These are phyloP conservation scores for Siphamia tubifer DNA, from an alignment of 2,113 vertebrate genomes.

Conservation along the genomic window DNA sequence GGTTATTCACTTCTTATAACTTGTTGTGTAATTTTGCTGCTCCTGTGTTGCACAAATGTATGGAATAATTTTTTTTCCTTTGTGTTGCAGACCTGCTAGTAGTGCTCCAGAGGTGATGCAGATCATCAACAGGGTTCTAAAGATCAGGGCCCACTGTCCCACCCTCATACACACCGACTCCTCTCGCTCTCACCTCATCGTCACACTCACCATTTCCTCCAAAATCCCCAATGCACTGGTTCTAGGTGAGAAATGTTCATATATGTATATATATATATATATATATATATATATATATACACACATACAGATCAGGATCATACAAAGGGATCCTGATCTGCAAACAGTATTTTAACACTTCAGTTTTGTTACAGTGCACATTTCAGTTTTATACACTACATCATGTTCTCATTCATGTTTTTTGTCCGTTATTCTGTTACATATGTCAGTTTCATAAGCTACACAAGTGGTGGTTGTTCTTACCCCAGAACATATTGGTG, in stretches of 20 bases:
- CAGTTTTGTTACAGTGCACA: constrained; percentile 15
- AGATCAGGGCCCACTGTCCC: constrained; percentile 76
- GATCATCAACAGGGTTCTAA: constrained; percentile 71
- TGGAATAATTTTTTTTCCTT: neutral
- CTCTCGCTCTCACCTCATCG: constrained; percentile 86
- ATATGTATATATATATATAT: no score
- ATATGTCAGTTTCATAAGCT: constrained; percentile 63
- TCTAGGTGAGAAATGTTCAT: constrained; percentile 64
- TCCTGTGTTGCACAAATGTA: no score
- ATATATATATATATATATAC: no score
- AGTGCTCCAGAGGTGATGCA: constrained; percentile 77
- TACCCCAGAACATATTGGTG: constrained; percentile 1
- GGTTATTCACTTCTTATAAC: no score
- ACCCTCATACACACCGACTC: constrained; percentile 84
- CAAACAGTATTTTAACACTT: constrained; percentile 35
- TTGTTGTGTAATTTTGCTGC: no score
- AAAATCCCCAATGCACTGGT: constrained; percentile 59
- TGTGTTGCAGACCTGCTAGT: constrained; percentile 71
- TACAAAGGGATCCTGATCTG: constrained; percentile 21
- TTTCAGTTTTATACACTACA: neutral
- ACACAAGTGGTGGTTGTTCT: constrained; percentile 17
- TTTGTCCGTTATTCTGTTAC: constrained; percentile 22
- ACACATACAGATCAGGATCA: constrained; percentile 19
- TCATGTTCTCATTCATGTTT: neutral
- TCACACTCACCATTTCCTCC: constrained; percentile 79